Conservation (phyloP, 92 coral and sea anemone species). For the Actinostola sp. region DNA sequence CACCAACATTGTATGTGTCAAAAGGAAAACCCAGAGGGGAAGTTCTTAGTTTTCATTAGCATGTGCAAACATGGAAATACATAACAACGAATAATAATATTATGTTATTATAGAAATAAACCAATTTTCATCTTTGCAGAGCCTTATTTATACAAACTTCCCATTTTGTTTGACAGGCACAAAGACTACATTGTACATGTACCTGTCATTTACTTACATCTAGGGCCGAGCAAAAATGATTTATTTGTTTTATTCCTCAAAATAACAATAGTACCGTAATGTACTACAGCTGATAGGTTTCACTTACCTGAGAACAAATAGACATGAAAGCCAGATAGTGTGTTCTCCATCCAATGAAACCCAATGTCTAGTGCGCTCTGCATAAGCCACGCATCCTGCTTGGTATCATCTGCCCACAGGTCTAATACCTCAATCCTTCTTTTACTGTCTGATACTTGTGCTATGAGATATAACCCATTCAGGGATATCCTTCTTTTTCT, state of each 20-base stretch:
- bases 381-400: slow-evolving; percentile 11
- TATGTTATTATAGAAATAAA: no score
- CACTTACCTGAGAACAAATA: slow-evolving; percentile 4
- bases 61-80: no score
- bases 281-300: neutral
- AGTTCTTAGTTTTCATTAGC: no score
- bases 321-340: slow-evolving; percentile 5
- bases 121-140: no score
- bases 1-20: no score
- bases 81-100: no score
- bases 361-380: slow-evolving; percentile 17
- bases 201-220: no score
- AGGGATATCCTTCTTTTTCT: slow-evolving; percentile 37
- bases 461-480: slow-evolving; percentile 45
- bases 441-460: slow-evolving; percentile 11
- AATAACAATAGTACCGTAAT: no score
- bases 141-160: neutral
- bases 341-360: slow-evolving; percentile 3
- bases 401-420: slow-evolving; percentile 15
- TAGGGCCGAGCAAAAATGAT: no score
- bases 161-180: no score
- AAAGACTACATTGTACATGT: neutral
- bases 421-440: neutral
- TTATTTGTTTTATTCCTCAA: no score
- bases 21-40: no score